Base-by-base conservation (phyloP, 2,113 vertebrate species). In the Grammomys surdaster region DNA sequence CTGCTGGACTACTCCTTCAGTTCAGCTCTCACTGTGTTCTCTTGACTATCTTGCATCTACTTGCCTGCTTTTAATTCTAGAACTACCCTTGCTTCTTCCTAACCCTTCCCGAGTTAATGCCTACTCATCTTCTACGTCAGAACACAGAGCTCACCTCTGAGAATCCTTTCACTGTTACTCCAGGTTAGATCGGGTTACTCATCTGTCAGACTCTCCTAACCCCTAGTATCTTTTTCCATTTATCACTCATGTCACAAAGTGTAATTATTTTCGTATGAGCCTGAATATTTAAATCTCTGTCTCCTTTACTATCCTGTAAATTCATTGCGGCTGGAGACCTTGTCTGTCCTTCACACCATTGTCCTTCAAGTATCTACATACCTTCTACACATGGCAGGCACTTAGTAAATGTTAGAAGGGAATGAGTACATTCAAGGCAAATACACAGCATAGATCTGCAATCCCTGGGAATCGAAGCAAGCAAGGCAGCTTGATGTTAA, bases 371-470 rank as follows among this genome's bases (percentile, higher is more conserved):
- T 91, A 67, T 69, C 88, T 90, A 89, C 17, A 11, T 89, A 89
- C 36, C 93, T 93, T 46, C 65, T 94, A 28, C 16, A 92, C 22
- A 91, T 96, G 54, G 87, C 43, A 58, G 87, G 11, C 43, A 75
- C 26, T 85, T 51, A 65, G 58, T 87, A 90, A 94, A 88, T 96
- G 87, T 75, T 89, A 88, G 70, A 90, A 60, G 84, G 89, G 56
- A 96, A 78, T n/a, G 69, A 78, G 40, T 95, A 60, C 78, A 65
- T 96, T 94, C 77, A 84, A 56, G 90, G 63, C 77, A 93, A 31
- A 91, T 75, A 48, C 17, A 82, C 28, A 89, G 20, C 78, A 73
- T 51, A 84, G 69, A 40, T 33, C 5, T 86, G 31, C 63, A 70
- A 77, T 88, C 48, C 9, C 58, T 72, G 24, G 13, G 51, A 90